Base-by-base conservation (phyloP, 1,140 invertebrate species). In the Holcopasites calliopsidis region DNA sequence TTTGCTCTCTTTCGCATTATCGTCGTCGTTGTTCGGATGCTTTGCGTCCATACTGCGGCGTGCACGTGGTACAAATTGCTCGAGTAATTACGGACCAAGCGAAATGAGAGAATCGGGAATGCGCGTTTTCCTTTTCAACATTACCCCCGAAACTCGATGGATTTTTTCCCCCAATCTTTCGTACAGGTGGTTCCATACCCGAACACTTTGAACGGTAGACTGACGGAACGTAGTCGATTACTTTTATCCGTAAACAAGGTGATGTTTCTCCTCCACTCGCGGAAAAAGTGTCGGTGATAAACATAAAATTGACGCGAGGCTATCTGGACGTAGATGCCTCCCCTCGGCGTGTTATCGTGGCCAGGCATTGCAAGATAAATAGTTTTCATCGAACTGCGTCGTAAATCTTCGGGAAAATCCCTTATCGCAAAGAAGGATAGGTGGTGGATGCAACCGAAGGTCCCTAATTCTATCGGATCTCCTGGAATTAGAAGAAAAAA, bases 301-400 rank as follows among this genome's bases (percentile, higher is more conserved):
- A 42, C 60, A 73, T 23, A 65, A 73, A 70, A 74, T 62, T 83
- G 80, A 83, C 71, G 68, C 60, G 42, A 64, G 35, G 52, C 61
- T 76, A 65, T 80, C 55, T 47, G 52, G 47, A 65, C 74, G 66
- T 82, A 82, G 64, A 52, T 38, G 66, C 40, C n/a, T 54, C 31
- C 70, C 76, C 54, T 65, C 54, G 52, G 71, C 82, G 84, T 77
- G 81, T 86, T 87, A 84, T 87, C 85, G 84, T 60, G 81, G 49
- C 28, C 21, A 21, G n/a, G 21, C 35, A 54, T 73, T 44, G 60
- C 68, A 86, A 88, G 85, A 89, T 88, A 84, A 83, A 89, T 89
- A 88, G 87, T 88, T 88, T 88, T 88, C 88, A 86, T 88, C 87
- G 76, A 69, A 55, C 49, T 40, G 79, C 80, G 83, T 86, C 88